These are phyloP conservation scores for Arctopsyche grandis DNA, from an alignment of 1,140 invertebrate genomes.

Conservation along the genomic window DNA sequence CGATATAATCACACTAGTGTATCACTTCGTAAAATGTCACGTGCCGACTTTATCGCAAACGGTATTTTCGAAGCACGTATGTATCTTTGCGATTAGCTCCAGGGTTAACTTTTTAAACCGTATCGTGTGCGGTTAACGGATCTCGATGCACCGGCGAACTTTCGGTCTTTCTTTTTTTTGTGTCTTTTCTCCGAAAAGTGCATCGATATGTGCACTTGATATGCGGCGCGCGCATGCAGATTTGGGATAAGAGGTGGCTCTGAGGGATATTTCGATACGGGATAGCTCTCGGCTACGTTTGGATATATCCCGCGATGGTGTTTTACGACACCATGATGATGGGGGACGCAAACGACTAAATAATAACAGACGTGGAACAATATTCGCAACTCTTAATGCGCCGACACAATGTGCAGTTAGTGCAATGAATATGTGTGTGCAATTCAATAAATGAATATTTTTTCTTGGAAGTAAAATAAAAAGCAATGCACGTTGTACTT, in stretches of 20 bases:
- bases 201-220: conserved; percentile 10
- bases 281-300: not conserved
- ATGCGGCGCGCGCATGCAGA: conserved; percentile 18
- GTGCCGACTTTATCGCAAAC: too few species aligned
- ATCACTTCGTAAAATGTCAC: too few species aligned
- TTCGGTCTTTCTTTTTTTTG: not conserved
- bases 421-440: not conserved
- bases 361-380: conserved; percentile 9
- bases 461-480: too few species aligned
- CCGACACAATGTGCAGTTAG: not conserved
- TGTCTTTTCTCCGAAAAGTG: conserved; percentile 1
- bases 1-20: too few species aligned
- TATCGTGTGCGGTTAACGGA: conserved; percentile 12
- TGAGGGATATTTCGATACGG: not conserved
- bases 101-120: not conserved
- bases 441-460: too few species aligned
- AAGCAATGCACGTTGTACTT: too few species aligned
- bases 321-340: conserved; percentile 36
- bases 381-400: not conserved
- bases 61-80: too few species aligned
- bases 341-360: conserved; percentile 18
- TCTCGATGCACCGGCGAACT: not conserved
- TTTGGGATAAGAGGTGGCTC: conserved; percentile 16
- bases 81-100: not conserved
- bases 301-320: conserved; percentile 14